A percentile compares a stretch with the other conserved stretches of the same genome.
phyloP scores from a whole-genome alignment of 2,797 vertebrate genomes.

The Sternotherus odoratus region DNA sequence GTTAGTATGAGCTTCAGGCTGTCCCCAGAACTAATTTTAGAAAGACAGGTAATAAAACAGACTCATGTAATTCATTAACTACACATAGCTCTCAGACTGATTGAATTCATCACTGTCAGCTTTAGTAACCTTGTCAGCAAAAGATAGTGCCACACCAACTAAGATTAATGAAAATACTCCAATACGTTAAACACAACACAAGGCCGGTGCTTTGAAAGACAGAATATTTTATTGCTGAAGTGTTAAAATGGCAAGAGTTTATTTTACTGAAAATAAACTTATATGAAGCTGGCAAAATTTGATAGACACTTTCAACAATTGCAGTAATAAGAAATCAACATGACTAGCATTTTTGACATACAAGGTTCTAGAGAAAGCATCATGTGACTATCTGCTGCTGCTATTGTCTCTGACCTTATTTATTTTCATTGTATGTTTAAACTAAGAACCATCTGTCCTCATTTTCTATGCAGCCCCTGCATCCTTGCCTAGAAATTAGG shows the following conservation, averaged over 20 bases:
- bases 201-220: conserved; percentile 42
- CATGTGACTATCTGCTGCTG: neutral
- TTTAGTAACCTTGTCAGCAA: conserved; percentile 21
- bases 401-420: conserved; percentile 23
- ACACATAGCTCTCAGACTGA: conserved; percentile 8
- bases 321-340: conserved; percentile 39
- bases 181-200: conserved; percentile 42
- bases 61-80: conserved; percentile 48
- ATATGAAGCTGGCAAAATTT: conserved; percentile 27
- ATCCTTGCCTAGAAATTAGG: neutral
- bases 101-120: conserved; percentile 55
- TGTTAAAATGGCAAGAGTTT: conserved; percentile 46
- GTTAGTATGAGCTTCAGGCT: neutral
- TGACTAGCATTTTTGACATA: neutral
- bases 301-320: conserved; percentile 61
- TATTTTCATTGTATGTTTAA: conserved; percentile 9
- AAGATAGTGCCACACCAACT: conserved; percentile 21
- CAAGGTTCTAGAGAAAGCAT: neutral
- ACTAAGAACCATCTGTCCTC: neutral
- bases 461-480: neutral
- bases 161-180: conserved; percentile 59
- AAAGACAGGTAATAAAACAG: conserved; percentile 49
- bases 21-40: conserved; percentile 29
- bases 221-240: conserved; percentile 54
- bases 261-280: conserved; percentile 37